Percentiles rank a stretch among this genome's conserved stretches.
phyloP scores from a whole-genome alignment of 2,797 vertebrate species.

The Acridotheres tristis region DNA sequence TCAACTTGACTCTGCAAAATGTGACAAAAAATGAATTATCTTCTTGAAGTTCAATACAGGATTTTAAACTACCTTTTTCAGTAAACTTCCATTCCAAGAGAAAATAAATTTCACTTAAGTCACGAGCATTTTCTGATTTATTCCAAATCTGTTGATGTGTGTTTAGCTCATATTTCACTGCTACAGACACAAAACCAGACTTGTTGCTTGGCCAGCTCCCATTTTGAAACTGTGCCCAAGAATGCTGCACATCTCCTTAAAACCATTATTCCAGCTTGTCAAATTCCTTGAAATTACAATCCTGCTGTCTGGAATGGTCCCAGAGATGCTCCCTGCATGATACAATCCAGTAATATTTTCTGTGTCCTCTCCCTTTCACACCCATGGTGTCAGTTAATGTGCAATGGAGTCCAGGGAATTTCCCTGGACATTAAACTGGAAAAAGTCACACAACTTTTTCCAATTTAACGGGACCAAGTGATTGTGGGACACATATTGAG shows the following conservation, averaged over 20 bases:
- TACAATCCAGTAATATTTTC: background rate
- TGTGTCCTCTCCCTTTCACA: background rate
- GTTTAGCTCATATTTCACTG: background rate
- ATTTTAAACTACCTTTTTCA: background rate
- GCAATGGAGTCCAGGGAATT: background rate
- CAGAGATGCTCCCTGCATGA: background rate
- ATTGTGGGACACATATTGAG: no score
- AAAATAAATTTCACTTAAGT: background rate
- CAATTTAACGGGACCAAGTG: background rate
- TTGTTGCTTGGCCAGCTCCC: background rate
- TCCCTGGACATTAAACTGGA: background rate
- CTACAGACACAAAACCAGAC: background rate
- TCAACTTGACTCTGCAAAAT: background rate
- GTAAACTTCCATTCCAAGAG: background rate
- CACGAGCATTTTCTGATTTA: background rate
- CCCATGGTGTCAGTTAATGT: background rate
- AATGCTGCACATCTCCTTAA: background rate
- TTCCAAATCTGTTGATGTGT: background rate
- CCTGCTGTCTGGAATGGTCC: background rate
- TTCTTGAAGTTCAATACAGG: background rate
- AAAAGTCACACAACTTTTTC: background rate
- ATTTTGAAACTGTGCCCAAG: background rate
- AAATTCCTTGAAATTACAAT: background rate
- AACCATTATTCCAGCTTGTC: background rate
- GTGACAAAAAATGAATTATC: background rate